A percentile compares a stretch with the other conserved stretches of the same genome.
Conservation (phyloP, 2,113 vertebrate genomes). For the Myotis yumanensis region DNA sequence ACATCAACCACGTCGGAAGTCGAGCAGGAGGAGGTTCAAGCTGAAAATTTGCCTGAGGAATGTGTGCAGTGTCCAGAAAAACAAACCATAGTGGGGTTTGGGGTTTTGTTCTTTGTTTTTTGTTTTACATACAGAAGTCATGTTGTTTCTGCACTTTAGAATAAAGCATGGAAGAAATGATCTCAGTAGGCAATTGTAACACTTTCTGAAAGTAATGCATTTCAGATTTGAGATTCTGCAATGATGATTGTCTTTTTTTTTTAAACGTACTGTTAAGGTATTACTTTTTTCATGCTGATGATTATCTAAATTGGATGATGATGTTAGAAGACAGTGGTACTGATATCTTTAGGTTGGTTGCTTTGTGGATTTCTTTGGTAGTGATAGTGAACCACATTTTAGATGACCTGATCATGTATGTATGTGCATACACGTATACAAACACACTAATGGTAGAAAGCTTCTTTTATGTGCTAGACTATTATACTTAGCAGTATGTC, state of each 20-base stretch:
- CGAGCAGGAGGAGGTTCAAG: slow-evolving; percentile 46
- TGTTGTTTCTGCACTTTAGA: slow-evolving; percentile 89
- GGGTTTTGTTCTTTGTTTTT: not conserved
- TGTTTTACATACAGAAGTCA: slow-evolving; percentile 76
- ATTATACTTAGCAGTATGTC: slow-evolving; percentile 91
- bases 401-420: slow-evolving; percentile 79
- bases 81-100: slow-evolving; percentile 54
- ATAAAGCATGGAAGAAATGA: slow-evolving; percentile 86
- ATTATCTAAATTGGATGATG: slow-evolving; percentile 82
- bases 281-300: slow-evolving; percentile 82
- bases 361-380: slow-evolving; percentile 85
- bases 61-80: slow-evolving; percentile 77
- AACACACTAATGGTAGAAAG: slow-evolving; percentile 91
- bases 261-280: slow-evolving; percentile 81
- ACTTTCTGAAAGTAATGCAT: slow-evolving; percentile 81
- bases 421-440: slow-evolving; percentile 72
- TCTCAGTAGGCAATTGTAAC: slow-evolving; percentile 81
- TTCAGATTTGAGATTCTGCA: slow-evolving; percentile 81
- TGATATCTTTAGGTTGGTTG: slow-evolving; percentile 83
- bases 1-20: slow-evolving; percentile 71
- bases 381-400: slow-evolving; percentile 85
- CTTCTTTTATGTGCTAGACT: slow-evolving; percentile 95
- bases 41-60: slow-evolving; percentile 77
- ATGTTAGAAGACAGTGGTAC: slow-evolving; percentile 87
- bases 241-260: slow-evolving; percentile 70